Conservation (phyloP, 2,888 invertebrate species). For the Pseudococcus longispinus region DNA sequence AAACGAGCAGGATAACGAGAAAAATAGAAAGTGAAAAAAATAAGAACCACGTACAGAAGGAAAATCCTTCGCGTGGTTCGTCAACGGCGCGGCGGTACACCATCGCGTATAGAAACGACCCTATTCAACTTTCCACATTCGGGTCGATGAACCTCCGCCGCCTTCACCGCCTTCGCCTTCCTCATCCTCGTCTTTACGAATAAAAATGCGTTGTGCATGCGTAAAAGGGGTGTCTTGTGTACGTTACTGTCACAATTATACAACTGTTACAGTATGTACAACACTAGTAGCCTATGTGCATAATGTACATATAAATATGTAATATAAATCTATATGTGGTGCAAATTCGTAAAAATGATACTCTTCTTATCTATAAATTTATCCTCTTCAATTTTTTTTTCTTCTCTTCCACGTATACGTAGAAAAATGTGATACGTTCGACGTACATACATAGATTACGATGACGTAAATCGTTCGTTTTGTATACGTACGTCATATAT, state of each 20-base stretch:
- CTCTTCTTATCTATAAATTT: not conserved
- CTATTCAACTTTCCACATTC: slow-evolving; percentile 30
- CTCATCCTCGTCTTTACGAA: not conserved
- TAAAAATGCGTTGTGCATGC: slow-evolving; percentile 41
- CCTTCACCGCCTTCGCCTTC: not conserved
- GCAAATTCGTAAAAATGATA: not conserved
- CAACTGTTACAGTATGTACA: not conserved
- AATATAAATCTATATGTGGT: too few species aligned
- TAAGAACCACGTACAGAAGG: not conserved
- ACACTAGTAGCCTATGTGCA: not conserved
- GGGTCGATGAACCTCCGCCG: slow-evolving; percentile 39
- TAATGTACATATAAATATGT: too few species aligned
- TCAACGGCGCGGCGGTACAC: not conserved
- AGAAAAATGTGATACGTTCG: not conserved
- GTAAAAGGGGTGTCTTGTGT: slow-evolving; percentile 37
- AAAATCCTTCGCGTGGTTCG: slow-evolving; percentile 4
- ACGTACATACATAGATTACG: not conserved
- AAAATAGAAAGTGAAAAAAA: not conserved
- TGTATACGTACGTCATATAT: not conserved
- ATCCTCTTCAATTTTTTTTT: not conserved
- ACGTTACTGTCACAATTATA: slow-evolving; percentile 25
- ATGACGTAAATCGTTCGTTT: not conserved
- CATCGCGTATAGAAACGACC: not conserved
- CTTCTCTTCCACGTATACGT: not conserved
- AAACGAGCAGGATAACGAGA: not conserved